A percentile compares a stretch with the other conserved stretches of the same genome.
Conservation (phyloP, 2,113 vertebrate species). For the Telmatochromis sp. region DNA sequence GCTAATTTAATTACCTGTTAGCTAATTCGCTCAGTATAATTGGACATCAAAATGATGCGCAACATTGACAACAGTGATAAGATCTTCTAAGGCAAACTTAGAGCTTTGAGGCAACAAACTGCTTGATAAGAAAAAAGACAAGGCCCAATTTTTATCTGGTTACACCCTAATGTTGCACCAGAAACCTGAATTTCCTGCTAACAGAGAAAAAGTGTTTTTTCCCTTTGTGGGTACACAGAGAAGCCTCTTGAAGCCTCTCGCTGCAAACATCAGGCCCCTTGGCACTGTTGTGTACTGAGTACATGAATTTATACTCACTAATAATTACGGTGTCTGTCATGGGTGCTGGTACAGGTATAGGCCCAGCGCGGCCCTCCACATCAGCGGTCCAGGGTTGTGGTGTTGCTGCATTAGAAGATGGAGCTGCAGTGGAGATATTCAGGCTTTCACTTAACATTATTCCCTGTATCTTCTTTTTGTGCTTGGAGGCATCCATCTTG, state of each 20-base stretch:
- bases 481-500: neutral
- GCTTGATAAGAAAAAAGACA: neutral
- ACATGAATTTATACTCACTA: slow-evolving; percentile 66
- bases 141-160: neutral
- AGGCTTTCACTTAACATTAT: neutral
- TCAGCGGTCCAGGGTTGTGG: neutral
- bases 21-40: neutral
- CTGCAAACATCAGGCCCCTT: neutral
- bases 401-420: neutral
- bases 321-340: slow-evolving; percentile 70
- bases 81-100: neutral
- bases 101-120: neutral
- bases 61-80: neutral
- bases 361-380: slow-evolving; percentile 28
- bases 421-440: neutral
- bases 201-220: neutral
- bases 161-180: neutral
- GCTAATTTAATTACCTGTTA: neutral
- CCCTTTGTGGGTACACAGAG: neutral
- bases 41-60: neutral
- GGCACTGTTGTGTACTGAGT: neutral
- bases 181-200: neutral
- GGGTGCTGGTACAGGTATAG: slow-evolving; percentile 36
- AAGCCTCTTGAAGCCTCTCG: neutral
- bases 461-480: neutral